phyloP scores from a whole-genome alignment of 2,113 vertebrate genomes.

The Ginglymostoma cirratum region DNA sequence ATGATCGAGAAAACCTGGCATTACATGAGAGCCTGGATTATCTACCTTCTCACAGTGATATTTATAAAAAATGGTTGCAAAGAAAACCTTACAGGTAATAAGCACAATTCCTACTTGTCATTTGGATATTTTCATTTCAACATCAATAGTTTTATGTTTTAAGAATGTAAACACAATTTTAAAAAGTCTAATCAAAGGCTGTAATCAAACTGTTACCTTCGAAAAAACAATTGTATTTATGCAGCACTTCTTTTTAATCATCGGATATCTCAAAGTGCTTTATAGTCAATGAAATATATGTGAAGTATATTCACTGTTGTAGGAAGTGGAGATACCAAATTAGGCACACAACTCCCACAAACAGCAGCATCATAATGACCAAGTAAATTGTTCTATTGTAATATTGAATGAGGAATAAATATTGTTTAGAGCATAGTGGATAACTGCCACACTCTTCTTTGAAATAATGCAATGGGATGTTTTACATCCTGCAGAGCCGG shows the following conservation, averaged over 20 bases:
- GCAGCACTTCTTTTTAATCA: not conserved
- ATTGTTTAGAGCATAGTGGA: not conserved
- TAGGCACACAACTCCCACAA: not conserved
- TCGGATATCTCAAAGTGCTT: not conserved
- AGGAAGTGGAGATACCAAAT: not conserved
- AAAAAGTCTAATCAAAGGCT: not conserved
- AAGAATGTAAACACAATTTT: not conserved
- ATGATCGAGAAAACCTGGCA: slow-evolving; percentile 37
- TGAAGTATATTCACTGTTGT: not conserved
- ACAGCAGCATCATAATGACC: not conserved
- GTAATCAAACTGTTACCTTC: not conserved
- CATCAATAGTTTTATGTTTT: not conserved
- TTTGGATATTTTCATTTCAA: not conserved
- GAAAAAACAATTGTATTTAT: not conserved
- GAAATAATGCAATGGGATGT: not conserved
- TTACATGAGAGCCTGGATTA: slow-evolving; percentile 45
- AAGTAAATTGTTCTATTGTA: not conserved
- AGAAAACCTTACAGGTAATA: slow-evolving; percentile 44
- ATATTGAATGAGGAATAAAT: not conserved
- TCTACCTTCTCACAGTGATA: slow-evolving; percentile 46
- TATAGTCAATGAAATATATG: not conserved
- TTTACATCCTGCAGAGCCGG: not conserved
- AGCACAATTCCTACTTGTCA: not conserved
- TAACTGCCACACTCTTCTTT: not conserved
- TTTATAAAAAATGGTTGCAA: slow-evolving; percentile 45